Conservation (phyloP, 2,888 invertebrate species). For the Sarcophaga rosellei region DNA sequence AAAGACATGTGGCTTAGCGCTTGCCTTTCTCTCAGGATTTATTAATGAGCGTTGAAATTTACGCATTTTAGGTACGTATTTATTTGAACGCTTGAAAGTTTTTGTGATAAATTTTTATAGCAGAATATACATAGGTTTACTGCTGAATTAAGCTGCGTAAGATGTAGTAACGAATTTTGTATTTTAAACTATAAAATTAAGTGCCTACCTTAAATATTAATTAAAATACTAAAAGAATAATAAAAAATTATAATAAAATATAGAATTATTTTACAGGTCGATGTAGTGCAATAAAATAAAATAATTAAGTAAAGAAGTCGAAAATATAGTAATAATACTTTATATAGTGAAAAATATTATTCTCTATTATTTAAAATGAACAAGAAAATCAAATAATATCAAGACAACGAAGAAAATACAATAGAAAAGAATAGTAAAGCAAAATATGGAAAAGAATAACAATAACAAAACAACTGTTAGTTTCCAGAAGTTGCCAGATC, state of each 20-base stretch:
- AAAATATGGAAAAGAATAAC: too few relatives aligned
- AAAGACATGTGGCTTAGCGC: not conserved
- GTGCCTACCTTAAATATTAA: not conserved
- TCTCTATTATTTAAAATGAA: too few relatives aligned
- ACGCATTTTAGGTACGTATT: not conserved
- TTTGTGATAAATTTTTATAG: not conserved
- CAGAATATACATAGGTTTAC: not conserved
- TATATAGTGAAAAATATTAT: too few relatives aligned
- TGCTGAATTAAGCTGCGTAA: conserved; percentile 6
- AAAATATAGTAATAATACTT: too few relatives aligned
- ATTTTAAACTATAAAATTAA: not conserved
- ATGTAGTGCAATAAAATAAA: too few relatives aligned
- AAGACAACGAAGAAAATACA: too few relatives aligned
- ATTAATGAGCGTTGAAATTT: conserved; percentile 1
- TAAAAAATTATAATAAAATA: not conserved
- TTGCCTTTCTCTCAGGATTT: not conserved
- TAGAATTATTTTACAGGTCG: not conserved
- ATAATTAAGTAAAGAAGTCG: too few relatives aligned
- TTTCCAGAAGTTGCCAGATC: too few relatives aligned
- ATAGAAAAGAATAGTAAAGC: too few relatives aligned
- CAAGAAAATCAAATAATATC: too few relatives aligned
- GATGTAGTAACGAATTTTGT: not conserved
- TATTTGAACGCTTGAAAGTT: not conserved
- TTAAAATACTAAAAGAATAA: not conserved
- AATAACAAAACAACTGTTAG: too few relatives aligned